Conservation (phyloP, 2,113 vertebrate genomes). For the Rostratula benghalensis region DNA sequence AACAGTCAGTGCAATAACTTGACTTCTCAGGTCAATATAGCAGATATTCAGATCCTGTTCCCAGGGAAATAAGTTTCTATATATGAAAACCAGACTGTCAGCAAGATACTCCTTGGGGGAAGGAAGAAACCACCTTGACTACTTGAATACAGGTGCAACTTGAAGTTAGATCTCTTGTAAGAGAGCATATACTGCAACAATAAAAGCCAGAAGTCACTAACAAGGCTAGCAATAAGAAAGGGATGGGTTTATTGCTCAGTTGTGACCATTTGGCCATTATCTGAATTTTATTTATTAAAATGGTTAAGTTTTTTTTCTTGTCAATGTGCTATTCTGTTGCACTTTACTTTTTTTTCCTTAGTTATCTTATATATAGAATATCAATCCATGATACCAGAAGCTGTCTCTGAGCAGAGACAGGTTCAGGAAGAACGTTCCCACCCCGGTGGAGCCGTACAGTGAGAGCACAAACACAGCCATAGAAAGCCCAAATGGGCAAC, state of each 20-base stretch:
- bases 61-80: neutral
- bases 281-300: neutral
- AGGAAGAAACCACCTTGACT: neutral
- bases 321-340: neutral
- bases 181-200: neutral
- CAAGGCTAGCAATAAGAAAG: neutral
- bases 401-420: neutral
- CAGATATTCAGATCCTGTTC: neutral
- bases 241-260: neutral
- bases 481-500: neutral
- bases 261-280: neutral
- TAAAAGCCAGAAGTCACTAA: neutral
- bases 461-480: neutral
- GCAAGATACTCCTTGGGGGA: neutral
- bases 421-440: neutral
- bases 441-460: neutral
- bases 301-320: neutral
- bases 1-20: neutral
- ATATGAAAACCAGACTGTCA: neutral
- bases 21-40: neutral
- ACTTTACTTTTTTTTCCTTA: neutral
- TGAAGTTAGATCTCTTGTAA: neutral
- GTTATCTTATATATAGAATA: neutral
- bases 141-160: fast-evolving
- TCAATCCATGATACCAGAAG: neutral